Evolutionary conservation across 2,113 vertebrate genomes (phyloP), one percentile per base, ranked within the genome.

Genomic region (Gasterosteus nipponicus): DNA sequence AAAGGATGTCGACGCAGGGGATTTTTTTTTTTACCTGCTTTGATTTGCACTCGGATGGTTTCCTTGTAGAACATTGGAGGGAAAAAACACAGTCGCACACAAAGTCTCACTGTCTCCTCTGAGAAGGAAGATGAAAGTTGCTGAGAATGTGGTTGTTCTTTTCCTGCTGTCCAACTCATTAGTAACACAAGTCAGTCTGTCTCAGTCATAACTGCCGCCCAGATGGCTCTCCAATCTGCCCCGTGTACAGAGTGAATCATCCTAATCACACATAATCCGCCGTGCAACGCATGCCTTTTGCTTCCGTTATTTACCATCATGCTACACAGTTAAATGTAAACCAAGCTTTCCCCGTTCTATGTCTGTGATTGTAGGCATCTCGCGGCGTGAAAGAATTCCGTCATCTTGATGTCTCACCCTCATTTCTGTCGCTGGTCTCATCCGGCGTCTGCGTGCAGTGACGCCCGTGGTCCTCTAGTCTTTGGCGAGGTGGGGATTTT

Each of bases 211-310:
- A 62, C 75, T 82, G 82, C 72, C 47, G 77, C 71, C 86, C 90
- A 92, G 89, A 93, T 92, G 87, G 92, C 78, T 86, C 82, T 31
- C 77, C 89, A 88, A 87, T 89, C 88, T 92, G 89, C 88, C 87
- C 78, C 65, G 22, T 86, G 87, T 78, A 86, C 87, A 76, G 73
- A 87, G 58, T 78, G 87, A 91, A 83, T 88, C 81, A 81, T 86
- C 84, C 63, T 81, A 83, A 89, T 91, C 83, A 84, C 88, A 91
- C 69, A 75, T 86, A 77, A 88, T 88, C 87, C 85, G 82, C 66
- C 87, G 74, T 84, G 87, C 78, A 82, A 86, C 85, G 81, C 86
- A 82, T 83, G 87, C 80, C 77, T 90, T 89, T 87, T 84, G 73
- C 87, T 86, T 89, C 54, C 62, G 16, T 80, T 84, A 67, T 68